Evolutionary conservation across 2,888 invertebrate species (phyloP), one percentile per base, ranked within the genome.

Genomic region (Tachystola acroxantha): DNA sequence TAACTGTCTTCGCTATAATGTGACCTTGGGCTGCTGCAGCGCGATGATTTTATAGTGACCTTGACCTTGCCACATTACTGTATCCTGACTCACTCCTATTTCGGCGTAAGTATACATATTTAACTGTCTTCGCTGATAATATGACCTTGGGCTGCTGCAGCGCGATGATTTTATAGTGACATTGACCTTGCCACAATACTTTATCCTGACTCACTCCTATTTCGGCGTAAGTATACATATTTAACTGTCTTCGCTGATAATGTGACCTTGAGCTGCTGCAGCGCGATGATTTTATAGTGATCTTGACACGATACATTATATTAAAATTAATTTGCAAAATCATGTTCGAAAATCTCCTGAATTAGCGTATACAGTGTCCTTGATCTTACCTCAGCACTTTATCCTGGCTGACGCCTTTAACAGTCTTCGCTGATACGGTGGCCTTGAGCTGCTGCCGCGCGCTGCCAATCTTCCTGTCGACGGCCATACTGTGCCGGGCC

Each of bases 381-480:
- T 6, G 24, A 3, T 3, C 24, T 24, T 12, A 35, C 29, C 25
- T 33, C 10, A 19, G 5, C 6, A 86, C 42, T 37, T 89, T 88
- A 9, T 79, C 85, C 10, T 70, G 65, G 0, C 82, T 40, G 43
- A 89, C 20, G 12, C 75, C 60, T 66, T 63, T 69, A 0, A 63
- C 75, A 0, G 89, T 90, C 38, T 87, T 78, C 0, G 94, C 70
- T 0, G 93, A 91, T 58, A 96, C 53, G 5, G 80, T 88, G 9
- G 94, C 64, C 27, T 84, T 89, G 27, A 94, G 90, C 40, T 66
- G 63, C 47, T 94, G 93, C 31, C 87, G 88, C 1, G 73, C 71
- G 29, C 77, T 82, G 1, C 91, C 92, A 11, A 96, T 89, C 59
- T 84, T 90, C 45, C 92, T 89, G 56, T 93, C 91, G 1, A 91